Percentiles rank a stretch among this genome's conserved stretches.
Evolutionary conservation across 2,797 vertebrate genomes (phyloP).

Genomic region (Oophaga sylvatica): DNA sequence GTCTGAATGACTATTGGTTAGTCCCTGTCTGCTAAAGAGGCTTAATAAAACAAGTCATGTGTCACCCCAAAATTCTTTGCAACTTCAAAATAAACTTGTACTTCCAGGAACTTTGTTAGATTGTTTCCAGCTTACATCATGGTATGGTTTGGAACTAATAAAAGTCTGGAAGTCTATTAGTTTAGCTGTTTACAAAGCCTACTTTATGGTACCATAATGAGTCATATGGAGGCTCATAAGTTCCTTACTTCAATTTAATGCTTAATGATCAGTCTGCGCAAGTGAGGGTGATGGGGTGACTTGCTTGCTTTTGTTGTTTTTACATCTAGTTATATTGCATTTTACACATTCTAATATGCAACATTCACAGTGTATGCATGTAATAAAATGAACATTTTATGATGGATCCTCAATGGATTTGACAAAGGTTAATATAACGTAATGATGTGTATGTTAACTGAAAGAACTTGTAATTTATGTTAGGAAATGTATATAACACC

Average conservation of each 20-base stretch:
- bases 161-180: conserved; percentile 4
- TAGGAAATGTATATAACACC: too few relatives aligned
- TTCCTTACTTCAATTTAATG: background rate
- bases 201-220: conserved; percentile 5
- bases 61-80: conserved; percentile 5
- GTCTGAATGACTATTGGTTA: background rate
- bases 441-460: background rate
- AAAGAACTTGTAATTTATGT: too few relatives aligned
- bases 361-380: background rate
- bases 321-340: background rate
- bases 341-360: background rate
- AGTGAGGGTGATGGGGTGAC: background rate
- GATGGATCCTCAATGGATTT: background rate
- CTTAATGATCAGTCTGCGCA: background rate
- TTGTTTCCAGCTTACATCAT: conserved; percentile 24
- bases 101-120: conserved; percentile 1
- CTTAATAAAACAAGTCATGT: background rate
- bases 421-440: background rate
- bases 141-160: conserved; percentile 7
- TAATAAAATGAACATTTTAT: background rate
- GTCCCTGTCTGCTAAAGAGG: background rate
- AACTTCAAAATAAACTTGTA: background rate
- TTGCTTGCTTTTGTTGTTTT: background rate
- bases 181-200: conserved; percentile 18
- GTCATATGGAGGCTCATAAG: conserved; percentile 7